Conservation (phyloP, 2,888 invertebrate genomes). For the Rhimphoctona megacephalus region DNA sequence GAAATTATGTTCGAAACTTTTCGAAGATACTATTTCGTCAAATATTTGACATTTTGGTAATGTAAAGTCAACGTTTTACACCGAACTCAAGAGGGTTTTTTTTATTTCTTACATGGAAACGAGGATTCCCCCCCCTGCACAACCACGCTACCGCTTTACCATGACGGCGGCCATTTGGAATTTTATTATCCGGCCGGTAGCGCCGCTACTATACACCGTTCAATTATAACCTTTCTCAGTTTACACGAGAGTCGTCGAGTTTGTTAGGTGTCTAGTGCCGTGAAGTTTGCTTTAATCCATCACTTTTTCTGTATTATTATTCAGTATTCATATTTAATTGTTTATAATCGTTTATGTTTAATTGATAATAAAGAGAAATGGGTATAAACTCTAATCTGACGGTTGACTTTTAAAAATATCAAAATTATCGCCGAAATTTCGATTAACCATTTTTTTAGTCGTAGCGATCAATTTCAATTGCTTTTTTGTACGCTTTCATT, state of each 20-base stretch:
- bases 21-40: conserved; percentile 21
- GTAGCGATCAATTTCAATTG: too few relatives aligned
- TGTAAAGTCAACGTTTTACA: conserved; percentile 44
- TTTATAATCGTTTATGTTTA: background rate
- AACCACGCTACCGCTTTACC: conserved; percentile 70
- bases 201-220: conserved; percentile 34
- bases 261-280: background rate
- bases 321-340: background rate
- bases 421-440: too few relatives aligned
- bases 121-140: conserved; percentile 67
- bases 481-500: too few relatives aligned
- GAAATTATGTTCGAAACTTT: conserved; percentile 1
- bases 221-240: background rate
- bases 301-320: background rate
- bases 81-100: conserved; percentile 9
- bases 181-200: conserved; percentile 70
- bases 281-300: background rate
- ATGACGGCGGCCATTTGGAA: conserved; percentile 79
- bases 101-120: conserved; percentile 63
- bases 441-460: too few relatives aligned
- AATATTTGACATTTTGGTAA: conserved; percentile 65
- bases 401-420: too few relatives aligned
- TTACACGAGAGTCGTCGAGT: background rate
- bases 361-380: background rate
- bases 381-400: too few relatives aligned